Conservation (phyloP, 2,888 invertebrate species). For the Luffia ferchaultella region DNA sequence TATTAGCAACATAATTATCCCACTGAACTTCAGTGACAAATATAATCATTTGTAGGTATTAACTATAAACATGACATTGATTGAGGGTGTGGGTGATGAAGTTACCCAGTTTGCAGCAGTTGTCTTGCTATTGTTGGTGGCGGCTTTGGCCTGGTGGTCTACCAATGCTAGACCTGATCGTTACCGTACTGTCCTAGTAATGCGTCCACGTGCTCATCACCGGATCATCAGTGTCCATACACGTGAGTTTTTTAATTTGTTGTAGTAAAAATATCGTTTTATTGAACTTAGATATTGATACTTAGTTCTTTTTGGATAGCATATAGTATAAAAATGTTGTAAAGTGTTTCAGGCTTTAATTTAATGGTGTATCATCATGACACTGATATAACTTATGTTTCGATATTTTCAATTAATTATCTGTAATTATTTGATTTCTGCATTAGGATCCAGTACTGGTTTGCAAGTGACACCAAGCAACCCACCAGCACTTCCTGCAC, state of each 20-base stretch:
- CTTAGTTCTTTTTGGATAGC: not conserved
- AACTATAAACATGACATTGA: constrained; percentile 69
- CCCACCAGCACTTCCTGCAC: not conserved
- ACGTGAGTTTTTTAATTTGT: constrained; percentile 10
- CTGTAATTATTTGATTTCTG: too few species aligned
- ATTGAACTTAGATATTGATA: constrained; percentile 2
- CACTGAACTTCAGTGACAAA: too few species aligned
- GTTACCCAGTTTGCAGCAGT: constrained; percentile 76
- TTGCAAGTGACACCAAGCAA: not conserved
- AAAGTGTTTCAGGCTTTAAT: too few species aligned
- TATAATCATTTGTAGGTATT: not conserved
- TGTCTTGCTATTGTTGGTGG: constrained; percentile 59
- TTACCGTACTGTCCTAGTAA: constrained; percentile 73
- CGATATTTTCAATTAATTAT: too few species aligned
- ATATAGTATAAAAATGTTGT: not conserved
- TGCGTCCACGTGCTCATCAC: constrained; percentile 48
- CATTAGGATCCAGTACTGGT: not conserved
- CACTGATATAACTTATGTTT: too few species aligned
- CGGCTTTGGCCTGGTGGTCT: constrained; percentile 81
- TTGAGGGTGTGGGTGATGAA: constrained; percentile 87
- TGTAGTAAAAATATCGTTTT: not conserved
- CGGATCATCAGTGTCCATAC: constrained; percentile 46
- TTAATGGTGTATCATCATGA: too few species aligned
- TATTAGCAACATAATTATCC: too few species aligned
- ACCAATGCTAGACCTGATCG: constrained; percentile 73